These are phyloP conservation scores for Hybos culiciformis DNA, from an alignment of 2,888 invertebrate genomes.

Conservation along the genomic window DNA sequence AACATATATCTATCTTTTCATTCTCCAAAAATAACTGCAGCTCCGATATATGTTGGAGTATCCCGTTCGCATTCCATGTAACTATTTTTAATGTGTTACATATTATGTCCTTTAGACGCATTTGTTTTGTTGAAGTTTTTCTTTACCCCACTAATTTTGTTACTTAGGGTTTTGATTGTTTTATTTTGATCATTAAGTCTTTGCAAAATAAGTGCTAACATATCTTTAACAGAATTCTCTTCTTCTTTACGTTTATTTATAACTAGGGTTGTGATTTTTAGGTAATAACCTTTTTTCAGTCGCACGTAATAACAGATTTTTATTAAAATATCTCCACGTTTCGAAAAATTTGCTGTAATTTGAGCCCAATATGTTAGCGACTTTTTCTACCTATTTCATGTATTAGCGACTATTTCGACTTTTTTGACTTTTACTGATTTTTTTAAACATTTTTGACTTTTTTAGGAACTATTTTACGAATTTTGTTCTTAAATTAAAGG, in stretches of 20 bases:
- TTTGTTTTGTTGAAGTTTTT: neutral
- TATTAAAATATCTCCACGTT: too few species aligned
- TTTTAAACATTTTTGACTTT: too few species aligned
- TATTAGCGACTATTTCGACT: too few species aligned
- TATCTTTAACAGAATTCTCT: neutral
- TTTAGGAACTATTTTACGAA: too few species aligned
- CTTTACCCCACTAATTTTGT: neutral
- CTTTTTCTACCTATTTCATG: too few species aligned
- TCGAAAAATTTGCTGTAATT: too few species aligned
- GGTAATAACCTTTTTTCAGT: too few species aligned
- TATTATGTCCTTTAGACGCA: neutral
- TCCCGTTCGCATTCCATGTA: constrained; percentile 12
- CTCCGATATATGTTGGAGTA: constrained; percentile 7
- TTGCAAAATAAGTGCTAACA: neutral
- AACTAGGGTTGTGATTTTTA: too few species aligned
- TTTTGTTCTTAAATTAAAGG: too few species aligned
- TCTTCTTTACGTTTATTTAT: neutral
- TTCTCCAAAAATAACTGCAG: constrained; percentile 3
- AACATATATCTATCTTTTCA: constrained; percentile 9
- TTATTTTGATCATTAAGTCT: neutral
- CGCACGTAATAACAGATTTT: too few species aligned
- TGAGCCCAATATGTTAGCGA: too few species aligned
- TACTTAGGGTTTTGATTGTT: neutral
- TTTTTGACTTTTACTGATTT: too few species aligned
- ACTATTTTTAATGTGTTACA: constrained; percentile 8